Base-by-base conservation (phyloP, 2,797 vertebrate genomes). In the Trichosurus vulpecula region DNA sequence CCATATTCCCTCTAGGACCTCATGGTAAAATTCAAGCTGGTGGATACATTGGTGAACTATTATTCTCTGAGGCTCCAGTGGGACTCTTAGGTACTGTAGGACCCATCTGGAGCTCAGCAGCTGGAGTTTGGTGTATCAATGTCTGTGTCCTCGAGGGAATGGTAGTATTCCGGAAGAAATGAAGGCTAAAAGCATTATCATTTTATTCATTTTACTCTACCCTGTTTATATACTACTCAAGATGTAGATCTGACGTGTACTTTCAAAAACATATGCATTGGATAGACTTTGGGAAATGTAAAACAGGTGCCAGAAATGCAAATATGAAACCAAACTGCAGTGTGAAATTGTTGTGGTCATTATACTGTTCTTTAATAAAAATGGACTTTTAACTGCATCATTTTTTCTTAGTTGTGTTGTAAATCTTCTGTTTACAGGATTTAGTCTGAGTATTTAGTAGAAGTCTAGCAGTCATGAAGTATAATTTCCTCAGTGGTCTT, bases 401-500 rank as follows among this genome's bases (percentile, higher is more conserved):
- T 66, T 91, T 97, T 98, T 96, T 81, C 93, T 98, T 97, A 94
- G 95, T 97, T 47, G 22, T 0, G 1, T 57, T 94, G 94, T 97
- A 98, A 98, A 97, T 98, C 97, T 92, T 98, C 96, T 98, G 74
- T 98, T 98, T 98, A 95, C 94, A 92, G 92, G 97, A 96, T 96
- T 97, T 97, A 95, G 56, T 95, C 66, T 2, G 16, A 96, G 90
- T 96, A 96, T 98, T 98, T 95, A 96, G 94, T 97, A 94, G 94
- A 98, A 98, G 96, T 97, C 96, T 97, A 90, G 97, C 95, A 95
- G 97, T 92, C 95, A 96, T 97, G 97, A 98, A 98, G 95, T 98
- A 97, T 93, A 58, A 98, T 98, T 98, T 98, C 98, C 97, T 98
- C 25, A 0, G 54, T 94, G 95, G 97, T 98, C 96, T 98, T 98